Evolutionary conservation across 2,888 invertebrate species (phyloP), one percentile per base, ranked within the genome.

Genomic region (Acronicta aceris): DNA sequence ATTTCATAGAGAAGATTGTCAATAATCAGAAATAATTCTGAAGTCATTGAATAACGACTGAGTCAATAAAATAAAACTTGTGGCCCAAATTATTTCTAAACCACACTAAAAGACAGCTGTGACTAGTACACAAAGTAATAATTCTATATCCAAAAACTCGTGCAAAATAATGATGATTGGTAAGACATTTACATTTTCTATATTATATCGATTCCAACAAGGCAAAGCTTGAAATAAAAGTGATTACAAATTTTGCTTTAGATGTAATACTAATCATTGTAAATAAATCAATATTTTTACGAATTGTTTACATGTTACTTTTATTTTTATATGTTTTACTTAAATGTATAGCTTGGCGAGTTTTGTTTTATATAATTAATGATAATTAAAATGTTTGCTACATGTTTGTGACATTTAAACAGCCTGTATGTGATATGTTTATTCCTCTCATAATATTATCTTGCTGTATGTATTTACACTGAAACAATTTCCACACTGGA

Each of bases 291-390:
- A 84, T 89, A 91, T 87, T 91, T 92, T 89, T 91, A 86, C 82
- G 83, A 71, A 87, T 90, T 88, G 86, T 88, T 88, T 90, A 89
- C 84, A 87, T 82, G 82, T 86, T 84, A 83, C 81, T 83, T 85
- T 88, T 87, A 86, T 89, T 90, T 89, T 87, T 89, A 86, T 90
- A 88, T 89, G 82, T 84, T 92, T 92, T 92, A 90, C 88, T 86
- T 74, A 78, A 82, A 84, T 90, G 86, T 91, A 89, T 85, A 88
- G 86, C 86, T 90, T 89, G 86, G 80, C 65, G 79, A 83, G 79
- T 82, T 81, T 78, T 83, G 80, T 85, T 85, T 82, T 82, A 79
- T 80, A 77, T 67, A 65, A 65, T 69, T 64, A 76, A 30, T 30
- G 7, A 76, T 47, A 66, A 68, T 53, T 58, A 45, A 69, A 81